phyloP scores from a whole-genome alignment of 2,113 vertebrate genomes.

The Trochalopteron elliotii region DNA sequence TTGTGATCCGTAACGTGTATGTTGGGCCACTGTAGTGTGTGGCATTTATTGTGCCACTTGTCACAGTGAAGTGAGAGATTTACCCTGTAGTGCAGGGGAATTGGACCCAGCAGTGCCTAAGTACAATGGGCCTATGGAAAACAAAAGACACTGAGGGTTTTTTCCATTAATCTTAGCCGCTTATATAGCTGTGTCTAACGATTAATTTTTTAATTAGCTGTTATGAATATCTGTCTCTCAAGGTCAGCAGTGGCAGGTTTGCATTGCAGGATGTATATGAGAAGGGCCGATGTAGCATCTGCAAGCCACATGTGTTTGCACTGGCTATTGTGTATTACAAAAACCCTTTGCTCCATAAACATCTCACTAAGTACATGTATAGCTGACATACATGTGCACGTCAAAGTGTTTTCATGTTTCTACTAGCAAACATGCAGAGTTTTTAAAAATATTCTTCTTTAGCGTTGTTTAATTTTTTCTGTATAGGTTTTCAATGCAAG shows the following conservation, averaged over 20 bases:
- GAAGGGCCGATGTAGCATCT: neutral
- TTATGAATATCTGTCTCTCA: neutral
- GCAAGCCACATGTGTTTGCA: neutral
- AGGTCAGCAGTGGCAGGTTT: neutral
- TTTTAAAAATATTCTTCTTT: neutral
- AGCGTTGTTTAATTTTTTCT: neutral
- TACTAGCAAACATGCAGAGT: neutral
- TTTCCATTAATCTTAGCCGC: neutral
- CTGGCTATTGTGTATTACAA: neutral
- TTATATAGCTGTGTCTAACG: neutral
- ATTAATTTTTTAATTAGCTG: neutral
- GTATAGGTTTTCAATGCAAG: neutral
- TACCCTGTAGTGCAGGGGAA: neutral
- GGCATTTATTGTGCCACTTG: neutral
- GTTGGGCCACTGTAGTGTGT: neutral
- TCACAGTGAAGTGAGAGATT: neutral
- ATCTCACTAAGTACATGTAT: neutral
- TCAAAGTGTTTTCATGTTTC: neutral
- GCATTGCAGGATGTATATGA: neutral
- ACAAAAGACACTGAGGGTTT: neutral
- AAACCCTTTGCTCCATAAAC: neutral
- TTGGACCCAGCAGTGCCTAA: neutral
- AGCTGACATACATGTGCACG: neutral
- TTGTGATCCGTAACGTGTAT: neutral
- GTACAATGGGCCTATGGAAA: neutral